Base-by-base conservation (phyloP, 2,888 invertebrate genomes). In the Amiota mariae region DNA sequence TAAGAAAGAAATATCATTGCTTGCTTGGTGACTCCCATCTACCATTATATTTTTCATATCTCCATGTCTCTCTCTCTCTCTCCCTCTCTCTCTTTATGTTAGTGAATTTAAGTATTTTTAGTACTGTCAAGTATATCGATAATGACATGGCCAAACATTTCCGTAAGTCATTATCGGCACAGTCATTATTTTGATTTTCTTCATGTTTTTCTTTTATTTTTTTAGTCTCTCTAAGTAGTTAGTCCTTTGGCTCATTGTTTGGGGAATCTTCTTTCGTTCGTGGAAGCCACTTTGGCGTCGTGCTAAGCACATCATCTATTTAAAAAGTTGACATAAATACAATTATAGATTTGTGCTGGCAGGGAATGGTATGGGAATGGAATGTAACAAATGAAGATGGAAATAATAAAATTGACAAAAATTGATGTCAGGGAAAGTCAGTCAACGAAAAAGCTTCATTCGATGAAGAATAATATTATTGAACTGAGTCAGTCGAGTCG, bases 141-240 rank as follows among this genome's bases (percentile, higher is more conserved):
- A 86, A 87, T 87, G 85, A 81, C 82, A 85, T 85, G 81, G 81
- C 84, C 84, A 87, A 85, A 86, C 82, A 82, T 87, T 85, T 87
- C 87, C 86, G 84, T 84, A 82, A 86, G 85, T 87, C 87, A 87
- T 87, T 87, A 85, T 82, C 80, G 82, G 79, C 86, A 80, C 86
- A 85, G 86, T 85, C 85, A 85, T 87, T 85, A 87, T 87, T 77
- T 72, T 75, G 59, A 36, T 36, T 54, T 61, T 61, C 12, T 61
- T 18, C 20, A 24, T 13, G 24, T 18, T 20, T 61, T 11, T 61
- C n/a, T n/a, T n/a, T n/a, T n/a, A n/a, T 61, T 24, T 15, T 11
- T 46, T 66, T n/a, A n/a, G n/a, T 66, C 64, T 48, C 48, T 66
- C 64, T 63, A 48, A 24, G 24, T 24, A 24, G 24, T 24, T 2